Base-by-base conservation (phyloP, 2,113 vertebrate species). In the Bombycilla garrulus region DNA sequence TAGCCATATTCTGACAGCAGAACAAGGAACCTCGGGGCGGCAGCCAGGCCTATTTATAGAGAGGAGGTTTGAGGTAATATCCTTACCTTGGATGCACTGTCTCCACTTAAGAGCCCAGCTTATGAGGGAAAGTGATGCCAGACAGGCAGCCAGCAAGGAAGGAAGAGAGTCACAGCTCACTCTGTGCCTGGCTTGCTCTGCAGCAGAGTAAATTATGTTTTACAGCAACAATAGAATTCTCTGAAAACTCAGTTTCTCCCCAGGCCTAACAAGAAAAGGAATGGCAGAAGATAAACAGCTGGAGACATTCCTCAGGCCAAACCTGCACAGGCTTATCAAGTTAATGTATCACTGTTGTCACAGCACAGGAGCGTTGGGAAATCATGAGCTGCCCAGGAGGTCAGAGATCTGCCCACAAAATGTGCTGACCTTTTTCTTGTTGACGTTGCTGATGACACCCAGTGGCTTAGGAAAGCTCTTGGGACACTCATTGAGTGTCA, bases 11-110 rank as follows among this genome's bases (percentile, higher is more conserved):
- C 96, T 93, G 94, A 95, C 94, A 95, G 95, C 84, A 93, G 95
- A 90, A 88, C 7, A 42, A 96, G 88, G 83, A 93, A 93, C 66
- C 93, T 93, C 12, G 11, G 90, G 73, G 91, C 5, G 1, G 93
- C 87, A 94, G 95, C 96, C 89, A 92, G 91, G 77, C 53, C 97
- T 97, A 96, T 97, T 97, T 97, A 96, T 97, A 97, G 97, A 86
- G 72, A 89, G 90, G 93, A 92, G 84, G 70, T 88, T 86, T 96
- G 93, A 86, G 94, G 94, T 82, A 93, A 95, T 89, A 78, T 80
- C 92, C 91, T 97, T 77, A 97, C 96, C 93, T 97, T 88, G 89
- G 72, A 88, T 95, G 96, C 94, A 90, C 92, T 85, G 93, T 71
- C 92, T 97, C 42, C 70, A 70, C 82, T 96, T 94, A 84, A 93